Percentiles rank a stretch among this genome's conserved stretches.
phyloP scores from a whole-genome alignment of 2,113 vertebrate genomes.

The Bubo scandiacus region DNA sequence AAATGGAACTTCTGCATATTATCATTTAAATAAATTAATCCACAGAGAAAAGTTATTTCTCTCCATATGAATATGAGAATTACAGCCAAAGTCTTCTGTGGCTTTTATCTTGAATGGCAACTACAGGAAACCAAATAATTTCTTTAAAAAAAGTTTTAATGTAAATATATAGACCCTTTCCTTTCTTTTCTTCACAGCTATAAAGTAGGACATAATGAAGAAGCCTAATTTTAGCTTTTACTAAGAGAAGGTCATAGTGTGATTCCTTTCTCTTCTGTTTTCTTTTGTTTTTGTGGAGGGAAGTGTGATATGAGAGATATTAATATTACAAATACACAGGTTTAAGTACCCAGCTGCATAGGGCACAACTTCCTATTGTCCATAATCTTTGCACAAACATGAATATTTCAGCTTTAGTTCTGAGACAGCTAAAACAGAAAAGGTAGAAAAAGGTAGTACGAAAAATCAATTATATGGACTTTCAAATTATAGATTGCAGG shows the following conservation, averaged over 20 bases:
- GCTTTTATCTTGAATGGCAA: background rate
- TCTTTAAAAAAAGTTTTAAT: background rate
- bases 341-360: background rate
- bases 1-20: background rate
- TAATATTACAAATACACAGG: background rate
- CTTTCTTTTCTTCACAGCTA: background rate
- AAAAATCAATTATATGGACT: background rate
- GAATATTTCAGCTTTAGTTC: background rate
- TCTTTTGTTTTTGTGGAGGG: background rate
- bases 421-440: background rate
- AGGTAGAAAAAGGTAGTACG: background rate
- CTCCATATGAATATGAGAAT: background rate
- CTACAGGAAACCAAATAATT: background rate
- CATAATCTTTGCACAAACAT: background rate
- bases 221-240: background rate
- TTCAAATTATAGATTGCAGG: background rate
- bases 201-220: background rate
- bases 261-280: background rate
- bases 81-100: background rate
- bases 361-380: background rate
- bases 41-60: background rate
- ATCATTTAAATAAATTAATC: constrained; percentile 4
- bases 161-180: background rate
- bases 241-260: background rate
- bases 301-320: background rate